These are phyloP conservation scores for Amphilophus citrinellus DNA, from an alignment of 2,113 vertebrate species.

Conservation along the genomic window DNA sequence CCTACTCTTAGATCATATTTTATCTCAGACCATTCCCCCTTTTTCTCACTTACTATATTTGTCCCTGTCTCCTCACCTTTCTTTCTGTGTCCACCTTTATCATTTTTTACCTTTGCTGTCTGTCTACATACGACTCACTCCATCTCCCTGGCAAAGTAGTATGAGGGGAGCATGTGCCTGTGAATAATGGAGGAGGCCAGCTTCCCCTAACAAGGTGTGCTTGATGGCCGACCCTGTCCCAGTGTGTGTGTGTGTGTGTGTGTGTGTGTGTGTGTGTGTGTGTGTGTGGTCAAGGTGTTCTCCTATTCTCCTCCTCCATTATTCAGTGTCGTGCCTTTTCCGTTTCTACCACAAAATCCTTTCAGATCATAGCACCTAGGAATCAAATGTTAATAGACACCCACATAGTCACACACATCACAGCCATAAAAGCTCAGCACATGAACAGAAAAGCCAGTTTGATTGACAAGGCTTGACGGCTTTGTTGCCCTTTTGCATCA, in stretches of 20 bases:
- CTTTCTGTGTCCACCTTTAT: conserved; percentile 39
- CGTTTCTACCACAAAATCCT: conserved; percentile 68
- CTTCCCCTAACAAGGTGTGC: conserved; percentile 68
- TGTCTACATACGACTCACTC: conserved; percentile 48
- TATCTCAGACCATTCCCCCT: conserved; percentile 17
- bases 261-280: background rate
- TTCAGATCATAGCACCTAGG: conserved; percentile 69
- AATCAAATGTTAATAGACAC: conserved; percentile 73
- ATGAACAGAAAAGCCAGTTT: conserved; percentile 9
- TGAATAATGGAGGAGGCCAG: conserved; percentile 73
- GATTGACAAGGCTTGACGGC: conserved; percentile 55
- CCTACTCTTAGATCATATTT: conserved; percentile 35
- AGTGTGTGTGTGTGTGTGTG: background rate
- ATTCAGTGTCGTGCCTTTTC: conserved; percentile 71
- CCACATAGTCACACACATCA: conserved; percentile 30
- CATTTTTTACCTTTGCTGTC: conserved; percentile 37
- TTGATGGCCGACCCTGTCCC: conserved; percentile 61
- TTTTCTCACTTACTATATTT: conserved; percentile 61
- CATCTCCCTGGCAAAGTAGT: conserved; percentile 43
- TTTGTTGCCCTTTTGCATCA: conserved; percentile 59
- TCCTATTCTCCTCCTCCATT: conserved; percentile 58
- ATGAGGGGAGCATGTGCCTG: conserved; percentile 51
- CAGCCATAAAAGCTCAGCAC: conserved; percentile 17
- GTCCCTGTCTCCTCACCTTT: conserved; percentile 39
- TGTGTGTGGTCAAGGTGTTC: conserved; percentile 54